A percentile compares a stretch with the other conserved stretches of the same genome.
phyloP scores from a whole-genome alignment of 2,113 vertebrate genomes.

The Thamnophis sirtalis region DNA sequence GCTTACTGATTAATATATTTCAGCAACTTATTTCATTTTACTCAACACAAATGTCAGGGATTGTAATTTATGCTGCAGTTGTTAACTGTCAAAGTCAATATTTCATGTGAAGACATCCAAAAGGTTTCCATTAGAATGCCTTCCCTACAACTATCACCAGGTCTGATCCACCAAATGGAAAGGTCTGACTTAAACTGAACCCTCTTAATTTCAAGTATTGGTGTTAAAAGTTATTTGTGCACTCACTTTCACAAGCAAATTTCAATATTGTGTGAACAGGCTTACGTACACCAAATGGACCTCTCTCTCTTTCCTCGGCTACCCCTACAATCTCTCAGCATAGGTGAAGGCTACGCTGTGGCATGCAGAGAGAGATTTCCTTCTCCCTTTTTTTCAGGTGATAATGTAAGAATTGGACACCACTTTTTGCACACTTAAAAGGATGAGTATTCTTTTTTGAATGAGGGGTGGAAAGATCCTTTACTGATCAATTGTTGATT shows the following conservation, averaged over 20 bases:
- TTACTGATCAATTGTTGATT: background rate
- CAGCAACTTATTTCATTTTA: background rate
- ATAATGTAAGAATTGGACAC: background rate
- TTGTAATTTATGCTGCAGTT: background rate
- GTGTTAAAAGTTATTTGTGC: background rate
- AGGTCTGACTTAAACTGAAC: background rate
- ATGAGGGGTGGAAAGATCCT: background rate
- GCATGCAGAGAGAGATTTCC: background rate
- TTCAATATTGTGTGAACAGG: background rate
- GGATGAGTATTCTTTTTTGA: background rate
- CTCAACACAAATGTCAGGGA: background rate
- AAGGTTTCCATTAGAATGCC: background rate
- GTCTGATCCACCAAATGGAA: background rate
- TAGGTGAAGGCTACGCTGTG: background rate
- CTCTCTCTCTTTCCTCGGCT: background rate
- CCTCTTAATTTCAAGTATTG: background rate
- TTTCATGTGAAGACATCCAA: background rate
- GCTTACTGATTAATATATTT: background rate
- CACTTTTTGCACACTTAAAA: background rate
- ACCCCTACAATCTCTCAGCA: background rate
- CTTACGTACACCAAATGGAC: background rate
- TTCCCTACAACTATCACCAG: background rate
- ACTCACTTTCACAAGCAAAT: background rate
- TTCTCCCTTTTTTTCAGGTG: background rate
- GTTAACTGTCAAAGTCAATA: background rate